Conservation (phyloP, 2,888 invertebrate genomes). For the Nymphalis polychloros region DNA sequence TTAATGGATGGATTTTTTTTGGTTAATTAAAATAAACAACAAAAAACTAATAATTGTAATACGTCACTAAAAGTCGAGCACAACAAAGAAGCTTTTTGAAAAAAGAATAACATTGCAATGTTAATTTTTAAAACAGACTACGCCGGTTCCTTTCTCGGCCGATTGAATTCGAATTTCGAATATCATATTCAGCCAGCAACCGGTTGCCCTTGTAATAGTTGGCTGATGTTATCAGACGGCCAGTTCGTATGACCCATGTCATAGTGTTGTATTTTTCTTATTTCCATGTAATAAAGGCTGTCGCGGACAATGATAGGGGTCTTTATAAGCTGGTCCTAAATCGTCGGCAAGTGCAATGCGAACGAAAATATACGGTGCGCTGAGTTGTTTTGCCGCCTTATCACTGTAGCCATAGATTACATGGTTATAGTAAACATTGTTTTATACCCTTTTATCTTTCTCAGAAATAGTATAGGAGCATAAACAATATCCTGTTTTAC, state of each 20-base stretch:
- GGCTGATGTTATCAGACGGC: constrained; percentile 77
- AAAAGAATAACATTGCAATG: constrained; percentile 31
- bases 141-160: constrained; percentile 45
- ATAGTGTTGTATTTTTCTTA: constrained; percentile 50
- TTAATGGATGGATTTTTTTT: no score
- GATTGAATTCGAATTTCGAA: constrained; percentile 78
- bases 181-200: constrained; percentile 77
- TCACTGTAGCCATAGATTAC: constrained; percentile 68
- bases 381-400: constrained; percentile 81
- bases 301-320: constrained; percentile 56
- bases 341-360: constrained; percentile 80
- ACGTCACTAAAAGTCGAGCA: constrained; percentile 6
- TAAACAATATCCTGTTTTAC: background rate
- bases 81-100: constrained; percentile 21
- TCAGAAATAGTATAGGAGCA: constrained; percentile 2
- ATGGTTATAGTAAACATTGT: constrained; percentile 10
- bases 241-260: constrained; percentile 58
- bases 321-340: constrained; percentile 60
- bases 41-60: constrained; percentile 13
- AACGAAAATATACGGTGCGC: constrained; percentile 81
- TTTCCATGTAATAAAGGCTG: constrained; percentile 43
- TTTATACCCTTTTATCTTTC: constrained; percentile 23
- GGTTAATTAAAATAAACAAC: background rate
- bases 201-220: constrained; percentile 82
- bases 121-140: constrained; percentile 39